phyloP scores from a whole-genome alignment of 2,888 invertebrate genomes.

The Archips crataeganus region DNA sequence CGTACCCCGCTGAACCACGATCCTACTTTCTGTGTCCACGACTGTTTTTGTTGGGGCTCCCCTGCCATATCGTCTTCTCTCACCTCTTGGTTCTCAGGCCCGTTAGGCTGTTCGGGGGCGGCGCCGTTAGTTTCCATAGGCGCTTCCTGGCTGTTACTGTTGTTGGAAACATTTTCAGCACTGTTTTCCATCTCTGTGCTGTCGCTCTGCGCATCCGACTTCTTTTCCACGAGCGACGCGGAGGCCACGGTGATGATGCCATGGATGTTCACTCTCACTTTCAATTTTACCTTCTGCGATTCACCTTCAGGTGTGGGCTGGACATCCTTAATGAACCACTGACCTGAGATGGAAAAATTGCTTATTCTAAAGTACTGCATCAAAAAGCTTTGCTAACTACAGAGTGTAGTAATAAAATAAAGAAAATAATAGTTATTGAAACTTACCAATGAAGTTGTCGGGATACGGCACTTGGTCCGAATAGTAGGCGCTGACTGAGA shows the following conservation, averaged over 20 bases:
- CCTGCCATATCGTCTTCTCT: conserved; percentile 77
- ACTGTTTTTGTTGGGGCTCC: conserved; percentile 83
- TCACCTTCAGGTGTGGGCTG: conserved; percentile 95
- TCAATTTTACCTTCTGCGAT: conserved; percentile 97
- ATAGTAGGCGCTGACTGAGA: conserved; percentile 95
- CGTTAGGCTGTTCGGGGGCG: conserved; percentile 75
- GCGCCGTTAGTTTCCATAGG: conserved; percentile 83
- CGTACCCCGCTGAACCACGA: conserved; percentile 90
- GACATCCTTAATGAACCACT: conserved; percentile 92
- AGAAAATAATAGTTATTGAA: neutral
- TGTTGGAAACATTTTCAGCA: conserved; percentile 71
- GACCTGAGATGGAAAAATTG: conserved; percentile 77
- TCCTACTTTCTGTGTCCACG: conserved; percentile 90
- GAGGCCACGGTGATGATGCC: conserved; percentile 96
- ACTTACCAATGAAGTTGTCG: conserved; percentile 91
- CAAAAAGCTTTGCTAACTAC: conserved; percentile 16
- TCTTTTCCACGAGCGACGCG: conserved; percentile 93
- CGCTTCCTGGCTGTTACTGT: conserved; percentile 61
- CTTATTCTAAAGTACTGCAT: conserved; percentile 32
- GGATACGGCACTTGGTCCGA: conserved; percentile 91
- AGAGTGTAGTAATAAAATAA: neutral
- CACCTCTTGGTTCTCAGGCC: conserved; percentile 82
- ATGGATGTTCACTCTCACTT: conserved; percentile 96
- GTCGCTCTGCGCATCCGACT: conserved; percentile 81
- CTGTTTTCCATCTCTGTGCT: conserved; percentile 78